These are phyloP conservation scores for Jacana jacana DNA, from an alignment of 2,113 vertebrate genomes.

Conservation along the genomic window DNA sequence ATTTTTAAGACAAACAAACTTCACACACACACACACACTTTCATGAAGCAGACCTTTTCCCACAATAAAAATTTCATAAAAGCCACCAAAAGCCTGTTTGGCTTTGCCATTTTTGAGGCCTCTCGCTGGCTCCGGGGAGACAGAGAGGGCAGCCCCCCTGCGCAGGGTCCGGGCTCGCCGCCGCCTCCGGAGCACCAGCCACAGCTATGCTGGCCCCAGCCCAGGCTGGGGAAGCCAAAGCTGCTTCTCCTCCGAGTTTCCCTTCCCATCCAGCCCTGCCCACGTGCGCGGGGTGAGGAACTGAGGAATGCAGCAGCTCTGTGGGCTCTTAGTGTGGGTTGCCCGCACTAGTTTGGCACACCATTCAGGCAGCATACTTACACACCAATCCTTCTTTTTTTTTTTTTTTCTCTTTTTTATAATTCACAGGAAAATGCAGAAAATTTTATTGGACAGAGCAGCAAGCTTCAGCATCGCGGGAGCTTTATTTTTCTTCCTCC, in stretches of 20 bases:
- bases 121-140: not conserved
- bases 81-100: fast-evolving
- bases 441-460: not conserved
- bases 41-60: not conserved
- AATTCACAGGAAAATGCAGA: not conserved
- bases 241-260: not conserved
- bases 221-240: not conserved
- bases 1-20: not conserved
- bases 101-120: not conserved
- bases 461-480: not conserved
- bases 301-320: not conserved
- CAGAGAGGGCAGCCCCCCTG: not conserved
- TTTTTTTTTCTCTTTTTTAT: not conserved
- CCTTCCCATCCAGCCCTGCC: not conserved
- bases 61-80: not conserved
- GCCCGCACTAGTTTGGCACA: not conserved
- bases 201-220: not conserved
- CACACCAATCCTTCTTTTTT: not conserved
- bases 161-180: not conserved
- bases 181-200: not conserved
- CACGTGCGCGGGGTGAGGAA: not conserved
- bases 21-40: no score
- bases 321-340: not conserved
- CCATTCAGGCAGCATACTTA: not conserved
- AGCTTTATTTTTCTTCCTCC: not conserved